Evolutionary conservation across 2,888 invertebrate species (phyloP).

Genomic region (Lithophane semibrunnea): DNA sequence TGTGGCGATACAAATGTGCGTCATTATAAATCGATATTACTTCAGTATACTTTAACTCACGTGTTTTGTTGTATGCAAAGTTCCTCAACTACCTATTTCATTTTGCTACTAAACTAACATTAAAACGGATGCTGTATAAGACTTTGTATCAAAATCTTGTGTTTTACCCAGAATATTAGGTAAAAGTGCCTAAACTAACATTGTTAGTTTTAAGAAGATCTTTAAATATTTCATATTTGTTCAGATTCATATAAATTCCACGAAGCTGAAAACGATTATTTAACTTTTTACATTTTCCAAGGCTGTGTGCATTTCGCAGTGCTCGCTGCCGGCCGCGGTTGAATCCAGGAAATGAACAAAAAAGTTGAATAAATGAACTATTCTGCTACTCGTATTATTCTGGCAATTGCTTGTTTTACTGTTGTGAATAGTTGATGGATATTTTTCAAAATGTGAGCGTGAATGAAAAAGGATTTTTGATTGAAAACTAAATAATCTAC

Average conservation of each 20-base stretch:
- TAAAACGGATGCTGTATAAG: constrained; percentile 44
- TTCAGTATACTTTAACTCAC: constrained; percentile 23
- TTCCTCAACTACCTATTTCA: constrained; percentile 23
- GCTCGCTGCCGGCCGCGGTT: constrained; percentile 1
- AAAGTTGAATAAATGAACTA: constrained; percentile 15
- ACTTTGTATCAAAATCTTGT: constrained; percentile 21
- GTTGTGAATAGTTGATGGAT: background rate
- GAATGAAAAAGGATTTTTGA: background rate
- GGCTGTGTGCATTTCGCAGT: constrained; percentile 30
- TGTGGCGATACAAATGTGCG: constrained; percentile 15
- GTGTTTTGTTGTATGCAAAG: constrained; percentile 37
- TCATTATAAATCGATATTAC: constrained; percentile 28
- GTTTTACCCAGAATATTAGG: constrained; percentile 9
- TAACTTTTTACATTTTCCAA: constrained; percentile 36
- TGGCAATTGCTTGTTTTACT: constrained; percentile 6
- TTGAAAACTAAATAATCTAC: background rate
- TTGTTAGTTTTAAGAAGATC: constrained; percentile 6
- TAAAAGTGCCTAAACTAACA: constrained; percentile 13
- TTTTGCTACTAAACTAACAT: constrained; percentile 43
- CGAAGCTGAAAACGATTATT: constrained; percentile 34
- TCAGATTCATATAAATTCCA: background rate
- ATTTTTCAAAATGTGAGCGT: background rate
- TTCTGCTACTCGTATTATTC: constrained; percentile 18
- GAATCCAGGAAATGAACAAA: constrained; percentile 18
- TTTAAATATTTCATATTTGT: constrained; percentile 15